Base-by-base conservation (phyloP, 1,140 invertebrate genomes). In the Argopecten irradians region DNA sequence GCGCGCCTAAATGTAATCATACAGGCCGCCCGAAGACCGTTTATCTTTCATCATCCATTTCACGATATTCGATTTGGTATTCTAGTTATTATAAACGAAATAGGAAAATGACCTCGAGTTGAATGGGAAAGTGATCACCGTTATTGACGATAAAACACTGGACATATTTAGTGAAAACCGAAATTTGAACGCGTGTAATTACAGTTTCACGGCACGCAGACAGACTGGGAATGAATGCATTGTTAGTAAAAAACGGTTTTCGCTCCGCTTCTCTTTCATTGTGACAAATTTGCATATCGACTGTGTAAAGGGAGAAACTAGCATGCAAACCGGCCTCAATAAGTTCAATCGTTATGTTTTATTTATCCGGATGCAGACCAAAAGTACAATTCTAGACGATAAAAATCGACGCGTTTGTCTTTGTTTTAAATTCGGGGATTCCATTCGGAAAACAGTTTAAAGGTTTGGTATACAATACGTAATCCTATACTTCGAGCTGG, bases 361-460 rank as follows among this genome's bases (percentile, higher is more conserved):
- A 71, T 71, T 71, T 71, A 71, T 71, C n/a, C n/a, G 22, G 22
- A 16, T 71, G n/a, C 55, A 71, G 55, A 71, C 55, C 55, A 71
- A 71, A 71, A 71, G 55, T 71, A 71, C 55, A 71, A 71, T 28
- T 71, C 55, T 71, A 71, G 55, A 71, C 55, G n/a, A 71, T 71
- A 71, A 71, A 71, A 71, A 71, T 28, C 55, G 22, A 71, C 55
- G 55, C 13, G n/a, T 71, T 71, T 71, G 55, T 71, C 55, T 71
- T 71, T 71, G 55, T 71, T 71, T 71, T 71, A 71, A 71, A 71
- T 71, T 71, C 55, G n/a, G 55, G 55, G 55, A 71, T 71, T 71
- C 55, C n/a, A 71, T 71, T 71, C 55, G 55, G 55, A n/a, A 71
- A 71, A 71, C 22, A 71, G 55, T 71, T 71, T 71, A 71, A 71